Conservation (phyloP, 2,113 vertebrate species). For the Cairina moschata region DNA sequence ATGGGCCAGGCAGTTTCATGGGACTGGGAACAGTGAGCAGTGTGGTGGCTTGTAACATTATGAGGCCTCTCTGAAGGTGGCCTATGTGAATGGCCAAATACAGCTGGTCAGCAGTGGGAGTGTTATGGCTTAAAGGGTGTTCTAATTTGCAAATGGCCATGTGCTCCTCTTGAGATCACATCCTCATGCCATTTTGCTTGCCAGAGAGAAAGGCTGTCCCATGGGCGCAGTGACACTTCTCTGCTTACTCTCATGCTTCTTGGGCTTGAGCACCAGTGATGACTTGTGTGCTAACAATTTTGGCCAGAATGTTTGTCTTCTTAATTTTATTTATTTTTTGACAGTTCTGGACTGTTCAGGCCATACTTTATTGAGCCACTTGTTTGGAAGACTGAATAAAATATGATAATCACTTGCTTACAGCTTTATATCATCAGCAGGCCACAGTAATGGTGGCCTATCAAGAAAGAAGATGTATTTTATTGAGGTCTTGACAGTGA, state of each 20-base stretch:
- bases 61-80: too few relatives aligned
- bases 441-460: not conserved
- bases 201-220: too few relatives aligned
- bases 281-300: not conserved
- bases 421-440: not conserved
- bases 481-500: not conserved
- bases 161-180: too few relatives aligned
- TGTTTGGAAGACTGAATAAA: fast-evolving
- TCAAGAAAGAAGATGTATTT: not conserved
- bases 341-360: fast-evolving
- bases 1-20: too few relatives aligned
- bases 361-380: not conserved
- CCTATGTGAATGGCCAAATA: too few relatives aligned
- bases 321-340: not conserved
- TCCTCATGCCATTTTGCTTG: too few relatives aligned
- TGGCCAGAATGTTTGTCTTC: not conserved
- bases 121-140: not conserved
- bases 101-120: too few relatives aligned
- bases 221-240: too few relatives aligned
- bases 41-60: too few relatives aligned
- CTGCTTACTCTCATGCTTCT: too few relatives aligned
- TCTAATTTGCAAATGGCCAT: too few relatives aligned
- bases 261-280: not conserved
- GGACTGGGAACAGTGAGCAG: too few relatives aligned
- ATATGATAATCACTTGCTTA: not conserved